Evolutionary conservation across 2,797 vertebrate genomes (phyloP).

Genomic region (Rhodeus uyekii): DNA sequence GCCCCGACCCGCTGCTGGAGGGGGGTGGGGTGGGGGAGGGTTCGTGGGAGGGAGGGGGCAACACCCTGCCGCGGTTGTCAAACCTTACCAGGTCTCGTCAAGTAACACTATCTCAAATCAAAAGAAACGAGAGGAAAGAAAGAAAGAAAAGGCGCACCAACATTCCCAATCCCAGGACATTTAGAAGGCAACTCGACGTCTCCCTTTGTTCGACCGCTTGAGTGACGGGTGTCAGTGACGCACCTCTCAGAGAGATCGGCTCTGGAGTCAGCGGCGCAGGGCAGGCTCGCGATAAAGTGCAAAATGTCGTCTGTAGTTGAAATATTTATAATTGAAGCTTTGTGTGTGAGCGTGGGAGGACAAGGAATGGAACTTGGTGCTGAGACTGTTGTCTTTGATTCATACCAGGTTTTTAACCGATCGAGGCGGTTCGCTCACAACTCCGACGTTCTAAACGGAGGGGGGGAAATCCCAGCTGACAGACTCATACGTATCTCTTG

Average conservation of each 20-base stretch:
- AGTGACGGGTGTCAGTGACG: conserved; percentile 56
- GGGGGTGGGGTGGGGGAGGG: conserved; percentile 67
- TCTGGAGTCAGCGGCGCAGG: neutral
- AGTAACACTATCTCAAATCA: conserved; percentile 71
- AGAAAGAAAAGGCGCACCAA: conserved; percentile 72
- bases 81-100: conserved; percentile 73
- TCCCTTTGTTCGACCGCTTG: conserved; percentile 68
- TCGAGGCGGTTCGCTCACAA: conserved; percentile 72
- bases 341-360: conserved; percentile 63
- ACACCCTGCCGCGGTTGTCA: conserved; percentile 72
- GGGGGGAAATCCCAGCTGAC: conserved; percentile 64
- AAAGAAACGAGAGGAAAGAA: conserved; percentile 15
- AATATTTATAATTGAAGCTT: conserved; percentile 80
- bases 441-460: conserved; percentile 74
- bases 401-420: conserved; percentile 78
- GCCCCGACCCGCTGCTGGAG: conserved; percentile 44
- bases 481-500: conserved; percentile 69
- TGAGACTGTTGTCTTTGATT: conserved; percentile 77
- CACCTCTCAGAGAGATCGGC: conserved; percentile 34
- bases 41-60: conserved; percentile 40
- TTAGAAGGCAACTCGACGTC: conserved; percentile 59
- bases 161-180: conserved; percentile 74
- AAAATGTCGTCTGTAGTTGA: conserved; percentile 73
- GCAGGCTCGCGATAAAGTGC: conserved; percentile 51
- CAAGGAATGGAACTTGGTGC: conserved; percentile 72